Conservation (phyloP, 2,797 vertebrate genomes). For the Buphagus erythrorhynchus region DNA sequence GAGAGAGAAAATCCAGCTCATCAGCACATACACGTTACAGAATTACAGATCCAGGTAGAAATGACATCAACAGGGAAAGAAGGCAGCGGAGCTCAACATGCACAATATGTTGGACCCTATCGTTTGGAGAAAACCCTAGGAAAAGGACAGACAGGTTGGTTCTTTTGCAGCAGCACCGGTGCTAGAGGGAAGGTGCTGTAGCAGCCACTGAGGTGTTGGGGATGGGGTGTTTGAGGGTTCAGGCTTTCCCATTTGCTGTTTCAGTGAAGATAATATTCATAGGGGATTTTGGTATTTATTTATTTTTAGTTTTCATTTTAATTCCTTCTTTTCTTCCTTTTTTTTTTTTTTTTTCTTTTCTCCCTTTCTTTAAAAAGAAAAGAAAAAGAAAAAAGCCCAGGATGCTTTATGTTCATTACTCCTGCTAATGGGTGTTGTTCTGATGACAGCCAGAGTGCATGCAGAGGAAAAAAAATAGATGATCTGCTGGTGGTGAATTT, state of each 20-base stretch:
- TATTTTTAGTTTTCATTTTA: neutral
- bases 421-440: slow-evolving; percentile 68
- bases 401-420: slow-evolving; percentile 60
- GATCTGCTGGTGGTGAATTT: slow-evolving; percentile 39
- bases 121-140: slow-evolving; percentile 99
- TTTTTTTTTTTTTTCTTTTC: neutral
- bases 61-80: slow-evolving; percentile 99
- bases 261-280: neutral
- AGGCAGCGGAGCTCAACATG: slow-evolving; percentile 95
- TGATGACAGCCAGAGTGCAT: slow-evolving; percentile 51
- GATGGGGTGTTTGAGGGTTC: slow-evolving; percentile 8
- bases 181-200: slow-evolving; percentile 47
- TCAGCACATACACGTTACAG: slow-evolving; percentile 56
- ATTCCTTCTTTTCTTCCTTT: neutral
- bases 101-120: slow-evolving; percentile 99
- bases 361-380: neutral
- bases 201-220: slow-evolving; percentile 31
- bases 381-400: neutral
- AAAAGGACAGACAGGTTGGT: slow-evolving; percentile 99
- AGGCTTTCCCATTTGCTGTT: slow-evolving; percentile 2
- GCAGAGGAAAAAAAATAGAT: slow-evolving; percentile 40
- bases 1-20: slow-evolving; percentile 46
- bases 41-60: slow-evolving; percentile 76
- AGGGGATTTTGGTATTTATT: neutral
- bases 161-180: slow-evolving; percentile 43